A percentile compares a stretch with the other conserved stretches of the same genome.
Conservation (phyloP, 1,140 invertebrate species). For the Cryptotermes secundus region DNA sequence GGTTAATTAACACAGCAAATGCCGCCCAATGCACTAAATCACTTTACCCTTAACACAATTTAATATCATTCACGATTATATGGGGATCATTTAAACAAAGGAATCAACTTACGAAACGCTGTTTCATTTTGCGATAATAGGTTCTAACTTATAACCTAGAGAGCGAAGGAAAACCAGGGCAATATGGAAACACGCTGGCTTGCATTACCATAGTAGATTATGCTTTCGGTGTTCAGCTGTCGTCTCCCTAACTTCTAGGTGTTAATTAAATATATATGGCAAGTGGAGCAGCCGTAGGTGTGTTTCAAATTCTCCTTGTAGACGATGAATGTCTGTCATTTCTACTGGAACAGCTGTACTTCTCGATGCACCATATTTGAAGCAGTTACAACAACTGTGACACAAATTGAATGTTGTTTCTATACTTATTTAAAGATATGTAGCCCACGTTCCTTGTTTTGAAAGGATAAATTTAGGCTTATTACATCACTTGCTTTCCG, state of each 20-base stretch:
- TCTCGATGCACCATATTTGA: neutral
- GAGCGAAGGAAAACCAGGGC: neutral
- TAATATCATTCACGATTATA: constrained; percentile 10
- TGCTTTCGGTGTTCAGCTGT: neutral
- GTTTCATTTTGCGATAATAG: constrained; percentile 10
- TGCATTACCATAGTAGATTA: neutral
- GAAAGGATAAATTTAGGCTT: too few relatives aligned
- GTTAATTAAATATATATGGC: neutral
- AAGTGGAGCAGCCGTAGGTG: neutral
- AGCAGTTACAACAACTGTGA: neutral
- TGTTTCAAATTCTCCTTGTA: neutral
- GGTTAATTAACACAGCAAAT: constrained; percentile 9
- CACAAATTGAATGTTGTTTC: too few relatives aligned
- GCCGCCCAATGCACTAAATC: constrained; percentile 1
- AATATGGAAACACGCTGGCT: neutral
- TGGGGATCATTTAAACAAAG: constrained; percentile 16
- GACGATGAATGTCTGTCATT: neutral
- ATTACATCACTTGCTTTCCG: too few relatives aligned
- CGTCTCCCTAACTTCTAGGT: neutral
- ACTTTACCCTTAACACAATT: constrained; percentile 13
- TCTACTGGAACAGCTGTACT: neutral
- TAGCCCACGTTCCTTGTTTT: too few relatives aligned
- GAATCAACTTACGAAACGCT: neutral
- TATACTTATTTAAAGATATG: too few relatives aligned
- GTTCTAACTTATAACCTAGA: neutral